phyloP scores from a whole-genome alignment of 1,140 invertebrate species.

The Psilanteris sp. region DNA sequence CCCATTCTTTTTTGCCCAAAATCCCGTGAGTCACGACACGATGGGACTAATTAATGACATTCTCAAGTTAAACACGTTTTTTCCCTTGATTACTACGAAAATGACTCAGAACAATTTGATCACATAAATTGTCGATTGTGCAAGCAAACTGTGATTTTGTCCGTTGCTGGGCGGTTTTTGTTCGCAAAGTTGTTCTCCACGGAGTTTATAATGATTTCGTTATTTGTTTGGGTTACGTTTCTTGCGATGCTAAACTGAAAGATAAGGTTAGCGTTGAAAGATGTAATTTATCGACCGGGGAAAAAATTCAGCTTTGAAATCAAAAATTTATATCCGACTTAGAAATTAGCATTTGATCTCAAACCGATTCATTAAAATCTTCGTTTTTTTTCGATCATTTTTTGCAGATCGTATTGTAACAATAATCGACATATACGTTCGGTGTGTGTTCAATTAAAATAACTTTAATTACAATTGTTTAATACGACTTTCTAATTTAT shows the following conservation, averaged over 20 bases:
- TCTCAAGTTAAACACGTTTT: slow-evolving; percentile 23
- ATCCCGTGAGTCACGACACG: slow-evolving; percentile 12
- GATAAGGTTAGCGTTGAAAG: slow-evolving; percentile 5
- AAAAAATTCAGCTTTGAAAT: not conserved
- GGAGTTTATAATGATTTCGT: slow-evolving; percentile 10
- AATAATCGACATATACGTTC: no score
- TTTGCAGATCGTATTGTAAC: no score
- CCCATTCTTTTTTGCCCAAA: slow-evolving; percentile 1
- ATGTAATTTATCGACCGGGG: not conserved
- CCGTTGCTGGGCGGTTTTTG: not conserved
- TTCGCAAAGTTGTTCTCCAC: not conserved
- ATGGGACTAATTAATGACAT: not conserved
- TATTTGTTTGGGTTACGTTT: slow-evolving; percentile 21
- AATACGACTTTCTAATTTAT: no score
- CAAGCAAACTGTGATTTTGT: slow-evolving; percentile 2
- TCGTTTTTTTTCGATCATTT: no score
- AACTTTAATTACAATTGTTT: no score
- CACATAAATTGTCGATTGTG: not conserved
- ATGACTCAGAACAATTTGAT: slow-evolving; percentile 7
- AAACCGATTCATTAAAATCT: no score
- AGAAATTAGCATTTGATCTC: no score
- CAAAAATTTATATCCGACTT: no score
- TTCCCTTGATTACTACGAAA: slow-evolving; percentile 17
- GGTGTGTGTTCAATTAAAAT: no score
- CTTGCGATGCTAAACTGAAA: not conserved